Evolutionary conservation across 2,888 invertebrate genomes (phyloP).

Genomic region (Vanessa cardui): DNA sequence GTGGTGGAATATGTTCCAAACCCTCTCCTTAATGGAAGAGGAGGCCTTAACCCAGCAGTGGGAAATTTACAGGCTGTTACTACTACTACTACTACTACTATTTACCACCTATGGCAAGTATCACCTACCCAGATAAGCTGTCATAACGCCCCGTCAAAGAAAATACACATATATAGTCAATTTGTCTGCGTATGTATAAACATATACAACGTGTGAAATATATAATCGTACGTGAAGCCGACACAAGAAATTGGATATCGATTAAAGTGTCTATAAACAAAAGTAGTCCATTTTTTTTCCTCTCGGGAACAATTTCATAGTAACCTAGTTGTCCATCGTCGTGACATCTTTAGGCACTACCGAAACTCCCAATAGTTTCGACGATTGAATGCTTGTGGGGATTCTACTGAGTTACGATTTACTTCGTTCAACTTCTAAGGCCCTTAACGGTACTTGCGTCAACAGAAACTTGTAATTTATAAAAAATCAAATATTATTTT

Average conservation of each 20-base stretch:
- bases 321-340: slow-evolving; percentile 20
- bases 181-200: too few species aligned
- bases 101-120: too few species aligned
- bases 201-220: too few species aligned
- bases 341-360: slow-evolving; percentile 32
- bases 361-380: slow-evolving; percentile 26
- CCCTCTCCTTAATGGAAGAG: too few species aligned
- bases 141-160: too few species aligned
- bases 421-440: slow-evolving; percentile 51
- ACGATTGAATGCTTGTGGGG: slow-evolving; percentile 58
- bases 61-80: too few species aligned
- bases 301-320: slow-evolving; percentile 15
- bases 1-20: too few species aligned
- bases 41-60: too few species aligned
- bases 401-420: slow-evolving; percentile 59
- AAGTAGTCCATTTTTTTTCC: slow-evolving; percentile 5
- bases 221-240: too few species aligned
- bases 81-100: too few species aligned
- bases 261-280: slow-evolving; percentile 7
- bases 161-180: too few species aligned
- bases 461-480: slow-evolving; percentile 1
- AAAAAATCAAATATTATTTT: not conserved
- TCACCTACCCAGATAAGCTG: too few species aligned
- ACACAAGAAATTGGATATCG: not conserved
- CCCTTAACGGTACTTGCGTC: slow-evolving; percentile 50